These are phyloP conservation scores for Brachionus koreanus DNA, from an alignment of 1,140 invertebrate genomes.

Conservation along the genomic window DNA sequence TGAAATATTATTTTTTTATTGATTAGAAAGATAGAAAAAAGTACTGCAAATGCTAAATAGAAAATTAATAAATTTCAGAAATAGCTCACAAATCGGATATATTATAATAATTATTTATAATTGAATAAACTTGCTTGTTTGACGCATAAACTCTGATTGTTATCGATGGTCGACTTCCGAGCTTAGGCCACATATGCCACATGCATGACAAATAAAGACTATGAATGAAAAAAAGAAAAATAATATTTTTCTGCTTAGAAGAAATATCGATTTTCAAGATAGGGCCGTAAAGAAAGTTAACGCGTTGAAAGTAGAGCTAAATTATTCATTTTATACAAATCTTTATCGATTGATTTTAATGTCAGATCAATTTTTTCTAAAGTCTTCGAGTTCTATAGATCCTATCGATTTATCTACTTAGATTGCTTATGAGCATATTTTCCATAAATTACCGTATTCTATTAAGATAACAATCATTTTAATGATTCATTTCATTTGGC, in stretches of 20 bases:
- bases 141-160: background rate
- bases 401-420: background rate
- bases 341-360: background rate
- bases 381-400: background rate
- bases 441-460: background rate
- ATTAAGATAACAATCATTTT: background rate
- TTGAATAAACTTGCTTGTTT: conserved; percentile 9
- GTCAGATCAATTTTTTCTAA: background rate
- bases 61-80: background rate
- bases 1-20: conserved; percentile 31
- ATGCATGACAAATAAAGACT: too few relatives aligned
- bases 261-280: background rate
- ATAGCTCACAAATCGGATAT: background rate
- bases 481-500: background rate
- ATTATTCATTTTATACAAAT: background rate
- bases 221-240: too few relatives aligned
- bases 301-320: background rate
- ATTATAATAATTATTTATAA: conserved; percentile 35
- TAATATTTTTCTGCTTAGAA: background rate
- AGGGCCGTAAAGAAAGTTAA: background rate
- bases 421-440: conserved; percentile 2
- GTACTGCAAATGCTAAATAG: background rate
- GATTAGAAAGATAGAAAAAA: conserved; percentile 21
- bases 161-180: background rate
- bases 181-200: background rate